These are phyloP conservation scores for Vulpes ferrilata DNA, from an alignment of 2,113 vertebrate genomes.

Conservation along the genomic window DNA sequence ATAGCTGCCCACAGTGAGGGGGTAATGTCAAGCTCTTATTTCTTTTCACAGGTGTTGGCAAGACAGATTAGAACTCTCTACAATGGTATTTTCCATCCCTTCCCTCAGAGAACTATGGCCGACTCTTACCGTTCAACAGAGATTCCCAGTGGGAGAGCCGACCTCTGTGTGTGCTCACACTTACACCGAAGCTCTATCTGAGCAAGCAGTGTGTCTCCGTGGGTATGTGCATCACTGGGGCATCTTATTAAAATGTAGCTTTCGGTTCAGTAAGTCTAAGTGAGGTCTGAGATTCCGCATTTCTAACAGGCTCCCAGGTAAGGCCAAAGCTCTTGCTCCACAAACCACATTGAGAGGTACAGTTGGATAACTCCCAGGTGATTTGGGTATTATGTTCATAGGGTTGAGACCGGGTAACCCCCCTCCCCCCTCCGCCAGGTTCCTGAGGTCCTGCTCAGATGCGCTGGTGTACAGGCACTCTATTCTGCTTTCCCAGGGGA, in stretches of 20 bases:
- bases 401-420: neutral
- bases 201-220: neutral
- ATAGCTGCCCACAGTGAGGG: neutral
- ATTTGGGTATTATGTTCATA: neutral
- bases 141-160: neutral
- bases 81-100: neutral
- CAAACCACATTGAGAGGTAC: neutral
- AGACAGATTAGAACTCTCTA: neutral
- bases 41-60: neutral
- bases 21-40: neutral
- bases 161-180: accelerated
- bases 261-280: neutral
- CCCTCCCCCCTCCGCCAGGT: too few species aligned
- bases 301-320: neutral
- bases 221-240: too few species aligned
- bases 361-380: neutral
- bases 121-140: neutral
- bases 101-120: neutral
- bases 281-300: neutral
- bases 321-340: neutral
- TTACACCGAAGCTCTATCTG: neutral
- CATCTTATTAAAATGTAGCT: neutral
- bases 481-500: neutral
- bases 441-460: neutral
- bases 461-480: neutral